These are phyloP conservation scores for Plestiodon gilberti DNA, from an alignment of 2,113 vertebrate species.

Conservation along the genomic window DNA sequence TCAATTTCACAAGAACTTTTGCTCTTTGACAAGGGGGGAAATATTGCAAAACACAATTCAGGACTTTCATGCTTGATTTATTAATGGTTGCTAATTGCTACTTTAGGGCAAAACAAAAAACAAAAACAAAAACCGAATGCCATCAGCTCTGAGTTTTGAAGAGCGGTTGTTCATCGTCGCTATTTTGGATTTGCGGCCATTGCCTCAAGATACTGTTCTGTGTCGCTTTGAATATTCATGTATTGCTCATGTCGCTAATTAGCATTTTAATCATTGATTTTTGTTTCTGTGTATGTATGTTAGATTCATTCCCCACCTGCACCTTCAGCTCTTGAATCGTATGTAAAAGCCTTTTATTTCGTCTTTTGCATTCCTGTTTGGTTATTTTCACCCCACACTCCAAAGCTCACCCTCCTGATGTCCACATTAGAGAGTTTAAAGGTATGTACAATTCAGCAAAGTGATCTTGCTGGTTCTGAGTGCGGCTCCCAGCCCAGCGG, in stretches of 20 bases:
- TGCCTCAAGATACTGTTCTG: slow-evolving; percentile 32
- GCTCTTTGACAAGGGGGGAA: neutral
- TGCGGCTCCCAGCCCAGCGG: neutral
- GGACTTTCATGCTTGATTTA: slow-evolving; percentile 27
- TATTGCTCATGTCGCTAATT: slow-evolving; percentile 25
- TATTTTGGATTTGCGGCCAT: neutral
- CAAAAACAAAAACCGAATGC: neutral
- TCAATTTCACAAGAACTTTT: slow-evolving; percentile 22
- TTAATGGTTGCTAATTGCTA: slow-evolving; percentile 30
- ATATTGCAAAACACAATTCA: slow-evolving; percentile 9
- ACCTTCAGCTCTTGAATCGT: neutral
- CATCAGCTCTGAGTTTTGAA: neutral
- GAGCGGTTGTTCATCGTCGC: neutral
- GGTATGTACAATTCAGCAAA: neutral
- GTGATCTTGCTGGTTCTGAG: neutral
- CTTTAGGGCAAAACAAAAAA: slow-evolving; percentile 29
- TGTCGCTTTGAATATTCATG: slow-evolving; percentile 8
- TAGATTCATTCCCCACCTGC: neutral
- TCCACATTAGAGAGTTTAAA: neutral
- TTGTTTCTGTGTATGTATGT: slow-evolving; percentile 2
- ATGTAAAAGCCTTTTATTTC: neutral
- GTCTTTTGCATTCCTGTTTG: neutral
- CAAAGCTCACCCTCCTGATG: neutral
- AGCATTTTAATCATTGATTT: slow-evolving; percentile 1
- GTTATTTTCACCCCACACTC: neutral